These are phyloP conservation scores for Drosophila sproati DNA, from an alignment of 1,140 invertebrate species.

Conservation along the genomic window DNA sequence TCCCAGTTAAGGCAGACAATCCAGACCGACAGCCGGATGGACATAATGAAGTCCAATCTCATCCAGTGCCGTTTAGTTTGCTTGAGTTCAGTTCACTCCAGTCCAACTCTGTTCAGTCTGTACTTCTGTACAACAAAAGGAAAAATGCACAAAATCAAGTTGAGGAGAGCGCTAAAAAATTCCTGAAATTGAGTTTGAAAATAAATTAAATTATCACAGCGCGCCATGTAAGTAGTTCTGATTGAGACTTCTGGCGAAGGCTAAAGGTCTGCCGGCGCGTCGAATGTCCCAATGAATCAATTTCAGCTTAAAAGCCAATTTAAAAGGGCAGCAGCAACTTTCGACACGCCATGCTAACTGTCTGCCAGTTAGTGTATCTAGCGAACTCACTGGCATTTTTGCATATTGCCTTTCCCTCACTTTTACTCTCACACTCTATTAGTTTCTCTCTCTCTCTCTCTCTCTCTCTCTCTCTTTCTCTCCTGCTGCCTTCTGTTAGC, in stretches of 20 bases:
- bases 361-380: slow-evolving; percentile 53
- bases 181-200: slow-evolving; percentile 73
- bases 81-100: slow-evolving; percentile 29
- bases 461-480: slow-evolving; percentile 10
- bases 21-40: slow-evolving; percentile 44
- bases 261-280: slow-evolving; percentile 11
- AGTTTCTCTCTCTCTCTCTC: not conserved
- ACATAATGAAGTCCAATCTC: slow-evolving; percentile 65
- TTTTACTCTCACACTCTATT: too few species aligned
- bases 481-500: not conserved
- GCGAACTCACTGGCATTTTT: slow-evolving; percentile 57
- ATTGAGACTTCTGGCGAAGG: slow-evolving; percentile 20
- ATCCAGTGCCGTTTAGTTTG: slow-evolving; percentile 30
- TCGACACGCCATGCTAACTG: slow-evolving; percentile 60
- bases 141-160: slow-evolving; percentile 58
- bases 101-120: not conserved
- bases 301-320: slow-evolving; percentile 78
- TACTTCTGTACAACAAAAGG: slow-evolving; percentile 31
- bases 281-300: slow-evolving; percentile 67
- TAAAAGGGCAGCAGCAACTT: slow-evolving; percentile 66
- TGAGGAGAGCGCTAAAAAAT: slow-evolving; percentile 50
- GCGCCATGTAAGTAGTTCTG: slow-evolving; percentile 63
- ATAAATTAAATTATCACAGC: slow-evolving; percentile 74
- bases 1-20: slow-evolving; percentile 22
- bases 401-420: slow-evolving; percentile 56